These are phyloP conservation scores for Malacoctenus gilli DNA, from an alignment of 2,797 vertebrate genomes.

Conservation along the genomic window DNA sequence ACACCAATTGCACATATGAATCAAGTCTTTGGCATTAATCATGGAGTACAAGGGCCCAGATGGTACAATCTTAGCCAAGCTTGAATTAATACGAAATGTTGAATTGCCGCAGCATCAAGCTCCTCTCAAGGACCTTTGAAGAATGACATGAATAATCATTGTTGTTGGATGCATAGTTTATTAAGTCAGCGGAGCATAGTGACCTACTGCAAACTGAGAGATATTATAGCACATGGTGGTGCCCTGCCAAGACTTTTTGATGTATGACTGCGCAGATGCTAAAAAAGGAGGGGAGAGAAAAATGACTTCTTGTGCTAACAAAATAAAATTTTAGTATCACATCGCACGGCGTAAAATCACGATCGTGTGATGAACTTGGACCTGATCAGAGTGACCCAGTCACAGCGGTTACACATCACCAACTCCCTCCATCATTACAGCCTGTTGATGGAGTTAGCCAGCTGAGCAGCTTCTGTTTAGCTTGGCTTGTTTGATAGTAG, in stretches of 20 bases:
- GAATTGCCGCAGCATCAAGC: slow-evolving; percentile 94
- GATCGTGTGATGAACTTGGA: slow-evolving; percentile 39
- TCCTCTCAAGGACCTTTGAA: slow-evolving; percentile 99
- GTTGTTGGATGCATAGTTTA: slow-evolving; percentile 87
- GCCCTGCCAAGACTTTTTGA: slow-evolving; percentile 63
- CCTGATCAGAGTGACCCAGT: slow-evolving; percentile 22
- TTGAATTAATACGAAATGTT: slow-evolving; percentile 99
- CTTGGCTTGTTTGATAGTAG: background rate
- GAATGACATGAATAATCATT: slow-evolving; percentile 99
- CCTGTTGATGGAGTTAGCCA: slow-evolving; percentile 22
- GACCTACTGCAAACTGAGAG: slow-evolving; percentile 74
- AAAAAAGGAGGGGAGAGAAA: slow-evolving; percentile 37
- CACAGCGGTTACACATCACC: slow-evolving; percentile 28
- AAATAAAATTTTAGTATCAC: slow-evolving; percentile 44
- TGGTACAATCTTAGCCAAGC: slow-evolving; percentile 99
- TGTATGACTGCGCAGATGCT: slow-evolving; percentile 54
- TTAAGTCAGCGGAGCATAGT: slow-evolving; percentile 77
- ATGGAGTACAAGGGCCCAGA: slow-evolving; percentile 98
- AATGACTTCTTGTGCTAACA: slow-evolving; percentile 39
- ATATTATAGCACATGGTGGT: slow-evolving; percentile 58
- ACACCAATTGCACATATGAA: slow-evolving; percentile 97
- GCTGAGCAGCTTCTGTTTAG: slow-evolving; percentile 15
- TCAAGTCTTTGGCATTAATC: slow-evolving; percentile 99
- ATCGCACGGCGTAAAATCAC: slow-evolving; percentile 35
- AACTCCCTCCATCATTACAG: slow-evolving; percentile 16